Evolutionary conservation across 37 sponge, comb jelly and placozoan species (phyloP).

Genomic region (Hormiphora californensis): DNA sequence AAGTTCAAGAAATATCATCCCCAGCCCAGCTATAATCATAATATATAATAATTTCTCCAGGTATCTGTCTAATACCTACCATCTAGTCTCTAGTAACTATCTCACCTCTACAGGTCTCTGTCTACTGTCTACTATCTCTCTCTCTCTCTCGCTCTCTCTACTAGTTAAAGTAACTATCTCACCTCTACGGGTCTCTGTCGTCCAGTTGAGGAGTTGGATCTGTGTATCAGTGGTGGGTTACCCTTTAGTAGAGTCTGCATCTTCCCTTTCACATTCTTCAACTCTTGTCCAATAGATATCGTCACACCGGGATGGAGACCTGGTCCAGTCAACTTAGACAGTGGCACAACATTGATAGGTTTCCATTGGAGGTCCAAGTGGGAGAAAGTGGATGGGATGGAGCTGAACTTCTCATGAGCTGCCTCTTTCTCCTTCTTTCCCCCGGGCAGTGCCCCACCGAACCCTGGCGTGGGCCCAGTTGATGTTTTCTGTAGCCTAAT

Average conservation of each 20-base stretch:
- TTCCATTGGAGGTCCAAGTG: constrained; percentile 41
- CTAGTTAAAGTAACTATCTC: too few species aligned
- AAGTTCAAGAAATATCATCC: too few species aligned
- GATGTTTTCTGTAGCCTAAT: constrained; percentile 66
- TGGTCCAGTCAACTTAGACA: constrained; percentile 49
- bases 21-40: too few species aligned
- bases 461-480: constrained; percentile 5
- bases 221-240: constrained; percentile 42
- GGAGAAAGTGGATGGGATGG: constrained; percentile 40
- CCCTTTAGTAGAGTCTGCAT: constrained; percentile 39
- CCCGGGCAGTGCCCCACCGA: neutral
- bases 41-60: too few species aligned
- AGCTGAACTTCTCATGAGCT: constrained; percentile 40
- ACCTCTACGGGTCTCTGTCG: constrained; percentile 53
- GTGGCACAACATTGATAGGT: constrained; percentile 44
- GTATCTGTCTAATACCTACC: too few species aligned
- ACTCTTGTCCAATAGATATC: constrained; percentile 25
- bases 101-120: too few species aligned
- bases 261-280: neutral
- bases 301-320: constrained; percentile 54
- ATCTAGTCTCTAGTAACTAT: too few species aligned
- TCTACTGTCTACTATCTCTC: too few species aligned
- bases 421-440: constrained; percentile 54
- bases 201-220: constrained; percentile 19
- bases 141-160: too few species aligned